These are phyloP conservation scores for Chromis chromis DNA, from an alignment of 2,797 vertebrate species.

Conservation along the genomic window DNA sequence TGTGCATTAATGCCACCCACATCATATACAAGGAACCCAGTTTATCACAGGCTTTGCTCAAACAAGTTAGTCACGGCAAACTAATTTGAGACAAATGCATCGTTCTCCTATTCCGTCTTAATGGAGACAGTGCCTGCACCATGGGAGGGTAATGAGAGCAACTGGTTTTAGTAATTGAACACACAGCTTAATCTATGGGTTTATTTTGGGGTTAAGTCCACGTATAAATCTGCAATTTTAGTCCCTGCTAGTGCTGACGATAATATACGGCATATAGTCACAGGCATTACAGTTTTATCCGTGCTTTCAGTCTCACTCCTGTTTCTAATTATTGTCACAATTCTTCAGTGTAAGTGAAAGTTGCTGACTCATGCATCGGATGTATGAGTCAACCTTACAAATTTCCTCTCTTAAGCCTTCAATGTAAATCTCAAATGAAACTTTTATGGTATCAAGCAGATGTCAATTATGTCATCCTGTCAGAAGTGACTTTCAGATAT, in stretches of 20 bases:
- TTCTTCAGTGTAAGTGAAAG: constrained; percentile 48
- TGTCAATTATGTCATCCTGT: background rate
- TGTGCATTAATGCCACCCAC: constrained; percentile 9
- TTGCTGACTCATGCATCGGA: constrained; percentile 51
- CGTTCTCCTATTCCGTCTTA: constrained; percentile 12
- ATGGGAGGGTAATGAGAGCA: background rate
- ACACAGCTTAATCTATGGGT: constrained; percentile 4
- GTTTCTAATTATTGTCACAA: constrained; percentile 51
- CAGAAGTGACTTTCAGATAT: background rate
- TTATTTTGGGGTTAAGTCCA: background rate
- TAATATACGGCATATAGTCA: background rate
- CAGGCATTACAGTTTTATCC: constrained; percentile 15
- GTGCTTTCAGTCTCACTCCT: constrained; percentile 9
- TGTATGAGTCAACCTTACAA: constrained; percentile 36
- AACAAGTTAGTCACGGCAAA: constrained; percentile 21
- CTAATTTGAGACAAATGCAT: constrained; percentile 30
- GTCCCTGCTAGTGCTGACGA: background rate
- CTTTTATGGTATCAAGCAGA: background rate
- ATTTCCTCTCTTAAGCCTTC: constrained; percentile 13
- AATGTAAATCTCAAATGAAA: constrained; percentile 22
- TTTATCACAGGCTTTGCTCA: constrained; percentile 13
- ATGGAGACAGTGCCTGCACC: background rate
- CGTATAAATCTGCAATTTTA: background rate
- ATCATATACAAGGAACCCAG: constrained; percentile 3
- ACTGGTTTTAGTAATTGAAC: constrained; percentile 6